Percentiles rank a stretch among this genome's conserved stretches.
Evolutionary conservation across 1,140 invertebrate genomes (phyloP).

Genomic region (Fopius arisanus): DNA sequence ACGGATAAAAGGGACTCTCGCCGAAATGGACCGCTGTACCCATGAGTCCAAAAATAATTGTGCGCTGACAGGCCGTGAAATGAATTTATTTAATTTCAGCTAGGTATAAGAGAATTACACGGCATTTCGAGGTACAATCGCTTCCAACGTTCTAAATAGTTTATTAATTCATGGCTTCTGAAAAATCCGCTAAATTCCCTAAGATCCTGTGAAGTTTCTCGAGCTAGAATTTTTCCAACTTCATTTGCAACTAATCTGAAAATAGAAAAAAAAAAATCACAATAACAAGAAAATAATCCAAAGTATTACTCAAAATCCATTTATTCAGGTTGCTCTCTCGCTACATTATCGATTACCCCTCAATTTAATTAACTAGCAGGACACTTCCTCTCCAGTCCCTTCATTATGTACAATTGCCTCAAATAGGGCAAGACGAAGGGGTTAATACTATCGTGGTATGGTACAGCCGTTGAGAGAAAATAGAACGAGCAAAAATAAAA

Average conservation of each 20-base stretch:
- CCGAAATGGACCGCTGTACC: slow-evolving; percentile 45
- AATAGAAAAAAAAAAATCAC: too few species aligned
- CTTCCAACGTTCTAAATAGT: not conserved
- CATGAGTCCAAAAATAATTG: slow-evolving; percentile 63
- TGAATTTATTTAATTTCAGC: slow-evolving; percentile 67
- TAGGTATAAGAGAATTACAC: slow-evolving; percentile 65
- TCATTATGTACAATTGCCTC: slow-evolving; percentile 36
- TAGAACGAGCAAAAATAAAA: slow-evolving; percentile 10
- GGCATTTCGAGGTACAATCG: slow-evolving; percentile 60
- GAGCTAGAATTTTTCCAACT: too few species aligned
- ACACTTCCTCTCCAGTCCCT: slow-evolving; percentile 29
- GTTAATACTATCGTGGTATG: slow-evolving; percentile 55
- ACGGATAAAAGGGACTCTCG: slow-evolving; percentile 50
- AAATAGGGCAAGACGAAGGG: slow-evolving; percentile 34
- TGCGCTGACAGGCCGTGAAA: slow-evolving; percentile 66
- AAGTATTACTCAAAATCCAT: slow-evolving; percentile 58
- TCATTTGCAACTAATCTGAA: too few species aligned
- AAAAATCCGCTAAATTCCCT: too few species aligned
- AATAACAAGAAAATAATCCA: not conserved
- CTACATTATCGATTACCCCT: slow-evolving; percentile 37
- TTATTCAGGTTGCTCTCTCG: slow-evolving; percentile 48
- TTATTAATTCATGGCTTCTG: not conserved
- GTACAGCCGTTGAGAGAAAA: slow-evolving; percentile 33
- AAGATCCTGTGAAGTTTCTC: too few species aligned
- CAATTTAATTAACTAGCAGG: slow-evolving; percentile 7